Evolutionary conservation across 2,888 invertebrate species (phyloP).

Genomic region (Cyclophora albipunctata): DNA sequence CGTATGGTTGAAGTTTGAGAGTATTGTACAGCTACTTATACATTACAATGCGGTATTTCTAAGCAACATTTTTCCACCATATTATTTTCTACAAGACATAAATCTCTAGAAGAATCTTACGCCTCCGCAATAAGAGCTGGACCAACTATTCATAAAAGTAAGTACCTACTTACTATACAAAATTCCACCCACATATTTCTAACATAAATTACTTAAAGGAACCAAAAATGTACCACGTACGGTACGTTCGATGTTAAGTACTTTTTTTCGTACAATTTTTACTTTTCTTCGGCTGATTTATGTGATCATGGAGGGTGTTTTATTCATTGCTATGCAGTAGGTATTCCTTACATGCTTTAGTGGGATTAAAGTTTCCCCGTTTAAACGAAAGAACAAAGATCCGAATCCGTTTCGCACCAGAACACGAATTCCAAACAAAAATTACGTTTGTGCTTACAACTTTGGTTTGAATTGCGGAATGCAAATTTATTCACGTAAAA

Average conservation of each 20-base stretch:
- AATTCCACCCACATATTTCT: too few species aligned
- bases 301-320: neutral
- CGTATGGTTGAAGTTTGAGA: too few species aligned
- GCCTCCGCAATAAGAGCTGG: too few species aligned
- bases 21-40: too few species aligned
- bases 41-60: too few species aligned
- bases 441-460: neutral
- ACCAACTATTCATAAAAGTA: too few species aligned
- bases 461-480: neutral
- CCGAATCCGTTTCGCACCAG: neutral
- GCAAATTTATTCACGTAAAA: neutral
- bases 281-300: slow-evolving; percentile 1
- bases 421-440: neutral
- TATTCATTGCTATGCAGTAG: neutral
- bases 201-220: too few species aligned
- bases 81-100: too few species aligned
- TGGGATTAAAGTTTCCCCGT: neutral
- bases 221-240: too few species aligned
- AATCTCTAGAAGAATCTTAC: too few species aligned
- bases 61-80: too few species aligned
- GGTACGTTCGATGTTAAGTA: neutral
- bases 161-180: too few species aligned
- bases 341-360: slow-evolving; percentile 2
- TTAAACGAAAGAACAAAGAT: neutral
- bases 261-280: neutral